Evolutionary conservation across 1,140 invertebrate genomes (phyloP).

Genomic region (Himalopsyche phryganea): DNA sequence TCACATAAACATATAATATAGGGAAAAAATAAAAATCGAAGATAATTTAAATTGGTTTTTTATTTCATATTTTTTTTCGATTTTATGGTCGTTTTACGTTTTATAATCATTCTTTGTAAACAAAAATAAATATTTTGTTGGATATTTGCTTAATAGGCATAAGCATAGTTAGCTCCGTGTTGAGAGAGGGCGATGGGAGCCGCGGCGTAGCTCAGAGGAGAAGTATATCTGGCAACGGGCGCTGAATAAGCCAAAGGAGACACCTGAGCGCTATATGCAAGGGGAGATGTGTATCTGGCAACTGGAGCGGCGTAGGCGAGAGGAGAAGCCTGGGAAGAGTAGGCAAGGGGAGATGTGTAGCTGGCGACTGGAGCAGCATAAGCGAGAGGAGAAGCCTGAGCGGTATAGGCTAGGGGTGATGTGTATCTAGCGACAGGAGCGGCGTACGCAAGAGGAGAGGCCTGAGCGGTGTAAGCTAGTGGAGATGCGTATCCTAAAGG

Average conservation of each 20-base stretch:
- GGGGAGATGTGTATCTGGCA: constrained; percentile 15
- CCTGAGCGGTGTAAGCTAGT: constrained; percentile 29
- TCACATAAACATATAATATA: no score
- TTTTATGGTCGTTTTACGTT: not conserved
- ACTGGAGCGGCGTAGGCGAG: constrained; percentile 22
- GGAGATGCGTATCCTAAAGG: constrained; percentile 27
- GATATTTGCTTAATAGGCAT: constrained; percentile 17
- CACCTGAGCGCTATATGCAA: constrained; percentile 27
- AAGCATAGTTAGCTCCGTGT: constrained; percentile 16
- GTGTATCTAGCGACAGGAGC: no score
- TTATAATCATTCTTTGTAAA: not conserved
- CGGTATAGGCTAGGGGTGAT: constrained; percentile 28
- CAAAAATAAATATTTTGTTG: no score
- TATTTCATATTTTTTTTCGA: not conserved
- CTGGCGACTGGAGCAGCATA: constrained; percentile 9
- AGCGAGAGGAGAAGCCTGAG: constrained; percentile 31
- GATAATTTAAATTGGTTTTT: not conserved
- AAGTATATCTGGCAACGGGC: constrained; percentile 31
- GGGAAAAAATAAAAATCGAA: no score
- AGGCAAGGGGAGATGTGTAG: not conserved
- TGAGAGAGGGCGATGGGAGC: not conserved
- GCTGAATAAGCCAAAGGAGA: constrained; percentile 37
- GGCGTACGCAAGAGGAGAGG: constrained; percentile 29
- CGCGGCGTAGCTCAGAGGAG: constrained; percentile 13
- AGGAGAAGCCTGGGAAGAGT: not conserved